Conservation (phyloP, 2,888 invertebrate genomes). For the Eupithecia subumbrata region DNA sequence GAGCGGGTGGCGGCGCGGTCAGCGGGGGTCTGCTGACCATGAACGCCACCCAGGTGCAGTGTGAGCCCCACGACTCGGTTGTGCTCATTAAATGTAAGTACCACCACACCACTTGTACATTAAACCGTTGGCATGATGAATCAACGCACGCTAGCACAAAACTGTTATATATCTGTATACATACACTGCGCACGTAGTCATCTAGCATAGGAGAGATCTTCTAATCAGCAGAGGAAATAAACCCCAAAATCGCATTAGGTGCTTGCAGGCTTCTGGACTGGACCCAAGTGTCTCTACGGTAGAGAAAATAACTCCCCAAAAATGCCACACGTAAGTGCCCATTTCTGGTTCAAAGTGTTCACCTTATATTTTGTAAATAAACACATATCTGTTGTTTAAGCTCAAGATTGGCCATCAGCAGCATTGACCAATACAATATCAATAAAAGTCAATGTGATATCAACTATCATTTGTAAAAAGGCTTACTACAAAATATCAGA, state of each 20-base stretch:
- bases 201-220: background rate
- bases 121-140: conserved; percentile 20
- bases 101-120: background rate
- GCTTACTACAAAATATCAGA: too few relatives aligned
- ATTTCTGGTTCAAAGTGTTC: background rate
- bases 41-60: conserved; percentile 87
- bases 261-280: background rate
- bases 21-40: conserved; percentile 82
- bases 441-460: conserved; percentile 1
- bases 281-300: background rate
- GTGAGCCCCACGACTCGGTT: conserved; percentile 87
- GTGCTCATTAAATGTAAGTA: conserved; percentile 90
- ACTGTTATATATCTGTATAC: background rate
- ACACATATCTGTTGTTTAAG: background rate
- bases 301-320: background rate
- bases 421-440: conserved; percentile 2
- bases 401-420: background rate
- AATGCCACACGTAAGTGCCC: background rate
- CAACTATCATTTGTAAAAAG: too few relatives aligned
- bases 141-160: conserved; percentile 22
- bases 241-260: background rate
- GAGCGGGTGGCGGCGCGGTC: conserved; percentile 81
- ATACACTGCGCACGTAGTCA: background rate
- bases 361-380: background rate
- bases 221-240: background rate